Evolutionary conservation across 2,113 vertebrate species (phyloP), one percentile per base, ranked within the genome.

Genomic region (Carlito syrichta): DNA sequence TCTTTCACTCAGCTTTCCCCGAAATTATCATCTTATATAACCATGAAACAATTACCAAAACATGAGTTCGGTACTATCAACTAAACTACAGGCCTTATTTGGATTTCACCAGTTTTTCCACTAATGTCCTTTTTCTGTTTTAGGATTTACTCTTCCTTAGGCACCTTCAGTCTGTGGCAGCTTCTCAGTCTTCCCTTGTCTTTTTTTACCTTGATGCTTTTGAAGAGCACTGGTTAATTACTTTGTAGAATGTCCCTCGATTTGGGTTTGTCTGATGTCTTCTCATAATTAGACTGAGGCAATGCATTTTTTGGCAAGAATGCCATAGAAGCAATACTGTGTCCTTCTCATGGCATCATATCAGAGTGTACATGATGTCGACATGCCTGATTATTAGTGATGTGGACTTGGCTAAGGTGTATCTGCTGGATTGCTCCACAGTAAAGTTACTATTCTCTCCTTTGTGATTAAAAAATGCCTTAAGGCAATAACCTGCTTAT

Each of bases 191-290:
- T 84, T 90, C 22, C 69, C n/a, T 54, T 89, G 23, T 73, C 73
- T 97, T 93, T 82, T 86, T 68, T 89, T 77, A 89, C 40, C 78
- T 94, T 93, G 54, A 86, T 17, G 60, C n/a, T 93, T 60, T 30
- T 77, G 74, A 91, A 83, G 63, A 97, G 45, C 73, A 78, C 78
- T 91, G 71, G 58, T 48, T 45, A 89, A 22, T 82, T 94, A 68
- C 56, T 22, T 94, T 66, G 16, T 16, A 76, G 23, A 69, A 73
- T 78, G 19, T 17, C 54, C 54, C 58, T 95, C 38, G 38, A 32
- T 94, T 88, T 89, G 38, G 30, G 27, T 86, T 94, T 76, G 12
- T 73, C 32, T 93, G 73, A 86, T 69, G 32, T 85, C 92, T 92
- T 91, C 58, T 91, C 40, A 68, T 79, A 83, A 74, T 88, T 83